A percentile compares a stretch with the other conserved stretches of the same genome.
phyloP scores from a whole-genome alignment of 2,888 invertebrate genomes.

The Cybosia mesomella region DNA sequence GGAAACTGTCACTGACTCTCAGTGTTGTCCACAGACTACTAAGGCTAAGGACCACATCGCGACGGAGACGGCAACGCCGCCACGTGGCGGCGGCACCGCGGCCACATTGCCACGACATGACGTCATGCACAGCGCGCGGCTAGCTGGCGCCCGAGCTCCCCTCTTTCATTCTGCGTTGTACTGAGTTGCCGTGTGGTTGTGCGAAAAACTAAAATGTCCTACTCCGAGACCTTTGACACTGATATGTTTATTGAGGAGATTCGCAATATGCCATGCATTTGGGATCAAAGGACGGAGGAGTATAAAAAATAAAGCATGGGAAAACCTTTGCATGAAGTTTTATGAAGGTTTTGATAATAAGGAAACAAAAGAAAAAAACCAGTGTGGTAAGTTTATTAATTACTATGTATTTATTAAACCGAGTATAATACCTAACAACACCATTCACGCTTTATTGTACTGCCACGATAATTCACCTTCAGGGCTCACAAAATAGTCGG shows the following conservation, averaged over 20 bases:
- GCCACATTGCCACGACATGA: no score
- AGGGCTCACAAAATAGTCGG: no score
- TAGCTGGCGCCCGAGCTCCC: no score
- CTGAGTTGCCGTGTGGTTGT: constrained; percentile 33
- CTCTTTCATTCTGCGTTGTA: constrained; percentile 30
- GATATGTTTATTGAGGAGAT: no score
- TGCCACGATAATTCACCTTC: constrained; percentile 42
- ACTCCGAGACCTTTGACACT: constrained; percentile 32
- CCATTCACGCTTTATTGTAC: constrained; percentile 28
- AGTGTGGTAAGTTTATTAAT: constrained; percentile 34
- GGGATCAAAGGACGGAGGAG: constrained; percentile 31
- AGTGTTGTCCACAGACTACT: no score
- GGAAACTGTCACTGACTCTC: no score
- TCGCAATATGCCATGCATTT: no score
- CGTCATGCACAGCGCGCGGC: no score
- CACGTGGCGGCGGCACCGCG: no score
- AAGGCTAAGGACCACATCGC: no score
- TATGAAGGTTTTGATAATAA: constrained; percentile 30
- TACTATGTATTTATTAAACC: constrained; percentile 30
- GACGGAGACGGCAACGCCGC: no score
- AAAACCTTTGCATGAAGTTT: constrained; percentile 34
- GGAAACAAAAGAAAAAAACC: constrained; percentile 30
- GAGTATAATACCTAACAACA: constrained; percentile 10
- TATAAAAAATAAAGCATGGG: constrained; percentile 36
- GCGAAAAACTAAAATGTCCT: constrained; percentile 33